Evolutionary conservation across 37 sponge, comb jelly and placozoan species (phyloP).

Genomic region (Ephydatia muelleri): DNA sequence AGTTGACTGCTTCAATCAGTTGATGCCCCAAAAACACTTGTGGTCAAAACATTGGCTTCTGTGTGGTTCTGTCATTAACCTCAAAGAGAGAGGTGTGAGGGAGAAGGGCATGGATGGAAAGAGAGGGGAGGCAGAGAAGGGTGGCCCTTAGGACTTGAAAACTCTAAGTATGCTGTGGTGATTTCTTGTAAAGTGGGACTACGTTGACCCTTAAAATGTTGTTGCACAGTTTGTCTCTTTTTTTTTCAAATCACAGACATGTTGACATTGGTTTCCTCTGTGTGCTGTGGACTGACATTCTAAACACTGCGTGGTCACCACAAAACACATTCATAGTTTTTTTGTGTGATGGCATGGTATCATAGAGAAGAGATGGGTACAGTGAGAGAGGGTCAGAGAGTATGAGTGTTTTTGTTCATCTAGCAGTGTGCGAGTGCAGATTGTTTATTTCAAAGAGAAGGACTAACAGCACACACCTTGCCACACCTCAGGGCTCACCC

Average conservation of each 20-base stretch:
- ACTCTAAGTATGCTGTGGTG: too few relatives aligned
- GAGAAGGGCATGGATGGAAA: too few relatives aligned
- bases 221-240: neutral
- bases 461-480: neutral
- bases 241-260: neutral
- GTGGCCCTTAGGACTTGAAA: neutral
- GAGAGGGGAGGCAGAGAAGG: neutral
- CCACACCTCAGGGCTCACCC: too few relatives aligned
- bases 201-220: too few relatives aligned
- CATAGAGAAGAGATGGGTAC: neutral
- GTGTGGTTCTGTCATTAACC: neutral
- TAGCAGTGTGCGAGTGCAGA: neutral
- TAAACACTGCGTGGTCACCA: neutral
- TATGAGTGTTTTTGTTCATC: neutral
- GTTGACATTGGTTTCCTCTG: neutral
- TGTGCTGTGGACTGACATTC: too few relatives aligned
- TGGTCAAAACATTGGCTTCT: neutral
- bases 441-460: neutral
- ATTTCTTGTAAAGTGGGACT: too few relatives aligned
- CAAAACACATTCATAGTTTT: neutral
- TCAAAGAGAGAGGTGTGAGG: neutral
- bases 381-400: neutral
- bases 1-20: neutral
- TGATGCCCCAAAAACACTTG: neutral
- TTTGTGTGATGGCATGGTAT: neutral